A percentile compares a stretch with the other conserved stretches of the same genome.
Evolutionary conservation across 2,888 invertebrate genomes (phyloP).

Genomic region (Mystacides longicornis): DNA sequence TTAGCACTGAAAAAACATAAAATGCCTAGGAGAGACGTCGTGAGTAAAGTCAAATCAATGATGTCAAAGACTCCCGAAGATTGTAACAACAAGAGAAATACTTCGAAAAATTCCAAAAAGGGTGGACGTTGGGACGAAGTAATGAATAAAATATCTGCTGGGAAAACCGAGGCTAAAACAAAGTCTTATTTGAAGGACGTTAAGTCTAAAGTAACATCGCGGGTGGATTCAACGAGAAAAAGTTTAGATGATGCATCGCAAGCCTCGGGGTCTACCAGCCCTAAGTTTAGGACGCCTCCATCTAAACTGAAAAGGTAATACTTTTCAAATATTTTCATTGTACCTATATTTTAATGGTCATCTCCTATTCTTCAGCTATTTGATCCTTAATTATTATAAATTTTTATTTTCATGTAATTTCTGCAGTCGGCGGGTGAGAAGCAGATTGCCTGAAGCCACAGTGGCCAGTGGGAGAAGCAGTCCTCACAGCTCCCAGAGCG

Average conservation of each 20-base stretch:
- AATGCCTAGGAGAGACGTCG: slow-evolving; percentile 70
- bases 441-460: slow-evolving; percentile 46
- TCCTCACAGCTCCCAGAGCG: slow-evolving; percentile 64
- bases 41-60: slow-evolving; percentile 69
- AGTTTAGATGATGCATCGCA: slow-evolving; percentile 18
- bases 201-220: slow-evolving; percentile 66
- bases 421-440: slow-evolving; percentile 44
- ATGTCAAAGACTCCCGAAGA: slow-evolving; percentile 51
- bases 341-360: no score
- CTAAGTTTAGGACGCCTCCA: slow-evolving; percentile 23
- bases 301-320: slow-evolving; percentile 47
- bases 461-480: slow-evolving; percentile 51
- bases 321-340: no score
- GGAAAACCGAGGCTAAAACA: slow-evolving; percentile 59
- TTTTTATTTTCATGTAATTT: no score
- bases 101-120: slow-evolving; percentile 46
- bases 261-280: slow-evolving; percentile 18
- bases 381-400: no score
- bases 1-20: slow-evolving; percentile 61
- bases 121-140: slow-evolving; percentile 75
- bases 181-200: slow-evolving; percentile 76
- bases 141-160: slow-evolving; percentile 72
- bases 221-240: slow-evolving; percentile 44
- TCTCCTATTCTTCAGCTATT: no score
- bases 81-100: slow-evolving; percentile 50